Conservation (phyloP, 2,888 invertebrate species). For the Cyclophora albipunctata region DNA sequence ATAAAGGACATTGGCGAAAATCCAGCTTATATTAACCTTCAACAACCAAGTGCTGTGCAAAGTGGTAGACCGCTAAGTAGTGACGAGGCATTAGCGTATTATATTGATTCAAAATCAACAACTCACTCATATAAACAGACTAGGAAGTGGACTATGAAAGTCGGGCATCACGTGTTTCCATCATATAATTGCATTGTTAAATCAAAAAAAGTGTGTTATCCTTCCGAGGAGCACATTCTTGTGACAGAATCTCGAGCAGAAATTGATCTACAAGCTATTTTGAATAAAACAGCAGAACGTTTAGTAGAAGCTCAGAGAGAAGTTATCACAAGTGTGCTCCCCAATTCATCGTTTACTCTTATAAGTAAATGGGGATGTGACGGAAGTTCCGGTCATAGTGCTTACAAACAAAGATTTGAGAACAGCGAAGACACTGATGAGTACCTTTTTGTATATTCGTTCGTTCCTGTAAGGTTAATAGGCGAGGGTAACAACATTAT, state of each 20-base stretch:
- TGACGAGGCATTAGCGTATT: no score
- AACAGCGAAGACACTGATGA: constrained; percentile 1
- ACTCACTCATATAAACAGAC: no score
- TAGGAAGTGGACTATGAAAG: no score
- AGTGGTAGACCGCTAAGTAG: no score
- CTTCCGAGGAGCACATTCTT: background rate
- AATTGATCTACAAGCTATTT: background rate
- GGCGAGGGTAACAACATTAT: constrained; percentile 1
- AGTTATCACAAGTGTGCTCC: background rate
- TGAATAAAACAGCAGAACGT: constrained; percentile 2
- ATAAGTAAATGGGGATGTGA: constrained; percentile 6
- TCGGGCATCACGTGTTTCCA: no score
- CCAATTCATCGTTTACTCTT: background rate
- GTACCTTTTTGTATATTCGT: constrained; percentile 3
- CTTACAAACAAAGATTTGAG: constrained; percentile 13
- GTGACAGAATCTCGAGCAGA: background rate
- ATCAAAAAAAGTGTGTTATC: background rate
- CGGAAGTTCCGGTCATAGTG: constrained; percentile 9
- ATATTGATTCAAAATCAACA: no score
- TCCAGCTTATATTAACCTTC: no score
- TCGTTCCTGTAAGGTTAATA: constrained; percentile 4
- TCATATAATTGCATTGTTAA: background rate
- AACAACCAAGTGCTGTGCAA: no score
- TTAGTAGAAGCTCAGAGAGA: constrained; percentile 1
- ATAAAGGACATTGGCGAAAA: no score